Conservation (phyloP, 2,113 vertebrate species). For the Pipra filicauda region DNA sequence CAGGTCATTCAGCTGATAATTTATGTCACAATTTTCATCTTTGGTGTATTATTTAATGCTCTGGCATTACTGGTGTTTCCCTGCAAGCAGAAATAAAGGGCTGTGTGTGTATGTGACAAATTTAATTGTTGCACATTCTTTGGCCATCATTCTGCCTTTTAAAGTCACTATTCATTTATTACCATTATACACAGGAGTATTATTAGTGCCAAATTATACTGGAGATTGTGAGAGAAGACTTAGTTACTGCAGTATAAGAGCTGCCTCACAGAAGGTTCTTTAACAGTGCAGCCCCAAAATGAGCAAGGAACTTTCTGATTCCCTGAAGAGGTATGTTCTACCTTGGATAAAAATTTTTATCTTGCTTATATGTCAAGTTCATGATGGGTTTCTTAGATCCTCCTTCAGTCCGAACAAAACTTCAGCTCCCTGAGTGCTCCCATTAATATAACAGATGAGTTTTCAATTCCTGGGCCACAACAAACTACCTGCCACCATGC, state of each 20-base stretch:
- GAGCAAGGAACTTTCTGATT: not conserved
- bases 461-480: not conserved
- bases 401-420: not conserved
- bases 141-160: slow-evolving; percentile 51
- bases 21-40: not conserved
- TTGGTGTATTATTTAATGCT: slow-evolving; percentile 46
- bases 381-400: not conserved
- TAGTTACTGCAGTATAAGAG: not conserved
- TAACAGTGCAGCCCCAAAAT: not conserved
- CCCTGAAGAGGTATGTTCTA: not conserved
- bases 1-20: not conserved
- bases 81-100: slow-evolving; percentile 34
- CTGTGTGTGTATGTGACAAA: slow-evolving; percentile 45
- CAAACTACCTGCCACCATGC: not conserved
- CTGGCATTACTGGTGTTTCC: slow-evolving; percentile 60
- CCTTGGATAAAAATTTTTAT: not conserved
- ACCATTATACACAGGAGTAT: not conserved
- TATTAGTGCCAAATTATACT: not conserved
- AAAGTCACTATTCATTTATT: not conserved
- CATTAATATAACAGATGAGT: not conserved
- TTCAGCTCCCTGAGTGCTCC: not conserved
- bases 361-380: not conserved
- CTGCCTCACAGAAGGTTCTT: not conserved
- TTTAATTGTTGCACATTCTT: slow-evolving; percentile 37
- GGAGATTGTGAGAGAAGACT: not conserved